These are phyloP conservation scores for Aproaerema taeniolella DNA, from an alignment of 2,888 invertebrate species.

Conservation along the genomic window DNA sequence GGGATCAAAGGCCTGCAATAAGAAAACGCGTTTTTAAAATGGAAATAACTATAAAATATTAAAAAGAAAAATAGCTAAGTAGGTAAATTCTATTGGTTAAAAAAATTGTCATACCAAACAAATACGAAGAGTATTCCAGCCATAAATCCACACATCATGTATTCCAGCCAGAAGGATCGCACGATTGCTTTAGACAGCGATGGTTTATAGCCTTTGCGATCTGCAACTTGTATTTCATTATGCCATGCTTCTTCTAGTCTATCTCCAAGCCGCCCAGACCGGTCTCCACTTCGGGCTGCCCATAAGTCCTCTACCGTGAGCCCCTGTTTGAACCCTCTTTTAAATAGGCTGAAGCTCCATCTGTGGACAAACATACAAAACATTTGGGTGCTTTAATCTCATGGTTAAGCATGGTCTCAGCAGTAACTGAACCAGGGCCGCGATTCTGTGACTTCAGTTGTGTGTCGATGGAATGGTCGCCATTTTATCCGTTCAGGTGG, in stretches of 20 bases:
- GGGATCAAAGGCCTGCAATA: constrained; percentile 80
- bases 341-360: constrained; percentile 82
- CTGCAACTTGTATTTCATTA: constrained; percentile 69
- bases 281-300: constrained; percentile 78
- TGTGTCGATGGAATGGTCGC: too few relatives aligned
- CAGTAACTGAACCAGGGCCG: too few relatives aligned
- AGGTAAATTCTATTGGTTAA: too few relatives aligned
- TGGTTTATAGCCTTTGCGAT: constrained; percentile 70
- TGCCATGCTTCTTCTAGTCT: constrained; percentile 82
- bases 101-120: constrained; percentile 71
- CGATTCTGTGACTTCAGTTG: too few relatives aligned
- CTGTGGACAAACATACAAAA: too few relatives aligned
- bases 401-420: too few relatives aligned
- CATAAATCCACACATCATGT: constrained; percentile 77
- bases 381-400: too few relatives aligned
- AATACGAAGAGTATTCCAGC: constrained; percentile 76
- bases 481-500: too few relatives aligned
- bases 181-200: constrained; percentile 78
- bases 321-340: constrained; percentile 79
- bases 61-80: background rate
- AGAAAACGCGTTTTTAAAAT: constrained; percentile 16
- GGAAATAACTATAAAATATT: background rate
- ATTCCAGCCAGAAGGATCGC: constrained; percentile 78
- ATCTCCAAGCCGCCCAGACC: constrained; percentile 81
- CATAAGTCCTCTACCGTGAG: constrained; percentile 82